Base-by-base conservation (phyloP, 2,888 invertebrate species). In the Drosophila algonquin region DNA sequence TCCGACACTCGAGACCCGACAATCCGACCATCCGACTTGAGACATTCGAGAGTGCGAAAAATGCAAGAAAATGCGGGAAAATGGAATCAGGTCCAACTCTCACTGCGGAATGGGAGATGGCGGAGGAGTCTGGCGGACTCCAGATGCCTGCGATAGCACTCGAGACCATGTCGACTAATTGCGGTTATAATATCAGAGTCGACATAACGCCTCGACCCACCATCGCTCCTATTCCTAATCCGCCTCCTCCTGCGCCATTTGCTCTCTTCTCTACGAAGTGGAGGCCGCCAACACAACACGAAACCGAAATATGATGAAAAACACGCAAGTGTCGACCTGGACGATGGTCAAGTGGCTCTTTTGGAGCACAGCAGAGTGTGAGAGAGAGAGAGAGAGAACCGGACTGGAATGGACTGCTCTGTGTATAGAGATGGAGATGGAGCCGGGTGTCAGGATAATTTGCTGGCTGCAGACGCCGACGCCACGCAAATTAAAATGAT, bases 131-230 rank as follows among this genome's bases (percentile, higher is more conserved):
- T 35, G 35, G 5, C 35, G 5, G 35, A 35, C 12, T 35, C 62
- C 83, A 74, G 80, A 81, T 87, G 69, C 56, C 69, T 70, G 64
- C 64, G 88, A 83, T 83, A 85, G 70, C 80, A 79, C 83, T 83
- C 75, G 73, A 88, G 83, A 75, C 73, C 77, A 75, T 76, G 87
- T 87, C 87, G 73, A 87, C 85, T 89, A 89, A 85, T 89, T 85
- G 89, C 89, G 73, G 81, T 67, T 87, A 83, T 81, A 79, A 75
- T 88, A 89, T 87, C 84, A 83, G 75, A 86, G 79, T 80, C 75
- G 67, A 75, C 81, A 79, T 77, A 79, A 84, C 75, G 86, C 73
- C 77, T 72, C 52, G 47, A 51, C 54, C 63, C 63, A 44, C 62
- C 60, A 14, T 40, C 5, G 30, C 9, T 7, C 9, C n/a, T n/a